Base-by-base conservation (phyloP, 2,888 invertebrate species). In the Aproaerema taeniolella region DNA sequence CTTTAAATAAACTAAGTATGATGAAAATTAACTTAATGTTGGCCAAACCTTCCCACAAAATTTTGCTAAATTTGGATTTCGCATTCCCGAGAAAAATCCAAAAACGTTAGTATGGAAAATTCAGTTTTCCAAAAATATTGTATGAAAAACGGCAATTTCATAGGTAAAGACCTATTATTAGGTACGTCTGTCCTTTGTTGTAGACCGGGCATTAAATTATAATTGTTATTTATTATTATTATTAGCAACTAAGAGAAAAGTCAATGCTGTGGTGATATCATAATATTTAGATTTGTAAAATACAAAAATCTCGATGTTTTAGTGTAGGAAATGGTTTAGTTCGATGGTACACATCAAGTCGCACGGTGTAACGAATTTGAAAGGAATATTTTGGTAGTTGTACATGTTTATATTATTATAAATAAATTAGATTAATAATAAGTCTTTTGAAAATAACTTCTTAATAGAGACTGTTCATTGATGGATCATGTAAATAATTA, bases 261-360 rank as follows among this genome's bases (percentile, higher is more conserved):
- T 70, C 66, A 75, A 73, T 72, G 68, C 70, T 68, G 71, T 72
- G 73, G 74, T 75, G 73, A 70, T 74, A 74, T 61, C 61, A 70
- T 65, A 65, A 68, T 52, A 59, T 57, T 55, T 74, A 69, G 64
- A 61, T 45, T 56, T 68, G 62, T 64, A 61, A 52, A 45, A 55
- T 57, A 37, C 20, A 28, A 11, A 52, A n/a, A 10, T 20, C 26
- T 36, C 30, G 20, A 44, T 28, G 35, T 41, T 37, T 34, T 25
- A 26, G 8, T 26, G 20, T 20, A 4, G 4, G 8, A 20, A 6
- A 20, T 20, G 8, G 20, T 20, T 20, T n/a, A n/a, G n/a, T n/a
- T n/a, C n/a, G n/a, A n/a, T n/a, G n/a, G n/a, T n/a, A n/a, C n/a
- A n/a, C n/a, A n/a, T n/a, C n/a, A n/a, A n/a, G n/a, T n/a, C n/a